Evolutionary conservation across 2,888 invertebrate genomes (phyloP), one percentile per base, ranked within the genome.

Genomic region (Eulithis prunata): DNA sequence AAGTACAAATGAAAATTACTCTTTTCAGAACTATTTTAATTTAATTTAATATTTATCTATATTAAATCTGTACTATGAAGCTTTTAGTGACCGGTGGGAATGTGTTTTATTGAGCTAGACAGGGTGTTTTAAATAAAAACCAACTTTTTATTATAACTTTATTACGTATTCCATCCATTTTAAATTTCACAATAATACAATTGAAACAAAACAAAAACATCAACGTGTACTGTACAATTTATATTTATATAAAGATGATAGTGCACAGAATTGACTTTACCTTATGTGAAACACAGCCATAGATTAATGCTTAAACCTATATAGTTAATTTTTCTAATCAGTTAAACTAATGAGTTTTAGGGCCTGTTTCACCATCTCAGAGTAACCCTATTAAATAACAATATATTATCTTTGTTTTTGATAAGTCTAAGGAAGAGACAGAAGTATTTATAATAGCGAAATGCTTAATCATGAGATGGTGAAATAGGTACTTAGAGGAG

Each of bases 201-300:
- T 62, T 68, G 66, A 71, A 73, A 53, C 70, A 74, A 78, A 81
- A 72, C 80, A 87, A 88, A 88, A 88, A 85, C 81, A 83, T 86
- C 84, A 79, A 83, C 85, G 86, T 85, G 71, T 77, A 85, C 88
- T 89, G 85, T 91, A 91, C 90, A 90, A 64, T 82, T 83, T 85
- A 83, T 78, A 86, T 78, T 86, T 49, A 49, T 21, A 21, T 80
- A 85, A 84, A 90, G 86, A 89, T 88, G 85, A 87, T 89, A 82
- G 92, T 93, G 92, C 92, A 90, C 87, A 88, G 89, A 93, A 91
- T 92, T 93, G 92, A 93, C 92, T 79, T 89, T 90, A 91, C 83
- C 87, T 91, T 91, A 90, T 83, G 89, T 93, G 91, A 91, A 88
- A 93, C 92, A 92, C 92, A 93, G 92, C 92, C 92, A 91, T 90